Evolutionary conservation across 2,888 invertebrate genomes (phyloP).

Genomic region (Thysanoteuthis rhombus): DNA sequence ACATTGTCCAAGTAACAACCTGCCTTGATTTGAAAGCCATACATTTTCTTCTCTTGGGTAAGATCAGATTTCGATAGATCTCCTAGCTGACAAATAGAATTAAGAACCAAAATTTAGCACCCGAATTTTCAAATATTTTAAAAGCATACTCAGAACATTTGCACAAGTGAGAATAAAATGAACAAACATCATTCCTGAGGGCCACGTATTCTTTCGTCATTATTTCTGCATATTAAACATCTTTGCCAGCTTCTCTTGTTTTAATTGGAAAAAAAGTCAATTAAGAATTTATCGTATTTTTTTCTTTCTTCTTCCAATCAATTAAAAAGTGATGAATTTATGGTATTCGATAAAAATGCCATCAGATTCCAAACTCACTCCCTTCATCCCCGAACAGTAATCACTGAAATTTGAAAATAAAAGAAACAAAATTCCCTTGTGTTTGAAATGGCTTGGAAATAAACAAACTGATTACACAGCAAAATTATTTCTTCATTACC

Average conservation of each 20-base stretch:
- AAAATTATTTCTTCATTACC: neutral
- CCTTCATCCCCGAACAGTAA: neutral
- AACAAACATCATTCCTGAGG: neutral
- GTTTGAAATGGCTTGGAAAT: neutral
- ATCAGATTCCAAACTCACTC: neutral
- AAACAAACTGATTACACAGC: neutral
- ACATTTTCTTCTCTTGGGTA: too few species aligned
- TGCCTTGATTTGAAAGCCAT: too few species aligned
- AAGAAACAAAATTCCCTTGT: neutral
- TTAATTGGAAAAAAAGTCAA: neutral
- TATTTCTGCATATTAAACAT: neutral
- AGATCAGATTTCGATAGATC: too few species aligned
- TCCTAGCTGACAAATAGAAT: neutral
- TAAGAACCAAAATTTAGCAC: neutral
- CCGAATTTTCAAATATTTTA: neutral
- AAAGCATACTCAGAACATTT: neutral
- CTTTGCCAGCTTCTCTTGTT: neutral
- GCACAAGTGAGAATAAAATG: neutral
- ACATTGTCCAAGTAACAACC: too few species aligned
- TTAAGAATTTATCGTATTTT: neutral
- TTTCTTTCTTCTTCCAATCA: neutral
- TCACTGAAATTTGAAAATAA: neutral
- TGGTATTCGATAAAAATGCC: neutral
- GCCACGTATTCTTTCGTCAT: neutral
- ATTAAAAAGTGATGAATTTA: constrained; percentile 12